Percentiles rank a stretch among this genome's conserved stretches.
Conservation (phyloP, 2,797 vertebrate genomes). For the Knipowitschia caucasica region DNA sequence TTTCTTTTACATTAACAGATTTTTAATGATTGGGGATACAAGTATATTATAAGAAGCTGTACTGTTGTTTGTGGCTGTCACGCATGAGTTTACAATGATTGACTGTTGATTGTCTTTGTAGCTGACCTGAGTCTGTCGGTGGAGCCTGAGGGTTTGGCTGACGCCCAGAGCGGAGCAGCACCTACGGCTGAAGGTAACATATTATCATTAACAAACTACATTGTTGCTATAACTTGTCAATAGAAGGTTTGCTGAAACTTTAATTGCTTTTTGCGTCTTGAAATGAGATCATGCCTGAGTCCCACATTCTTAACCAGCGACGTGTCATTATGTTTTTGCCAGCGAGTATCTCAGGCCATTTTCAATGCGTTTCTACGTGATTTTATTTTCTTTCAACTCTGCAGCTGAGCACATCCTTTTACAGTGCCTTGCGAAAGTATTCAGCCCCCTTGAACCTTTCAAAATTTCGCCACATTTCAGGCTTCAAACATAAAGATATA, state of each 20-base stretch:
- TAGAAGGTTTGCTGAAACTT: neutral
- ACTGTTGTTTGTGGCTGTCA: neutral
- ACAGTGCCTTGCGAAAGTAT: no score
- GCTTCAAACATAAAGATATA: no score
- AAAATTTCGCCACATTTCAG: no score
- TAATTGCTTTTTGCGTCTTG: neutral
- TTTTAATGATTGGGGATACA: neutral
- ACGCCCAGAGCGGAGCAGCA: conserved; percentile 64
- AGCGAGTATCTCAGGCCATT: neutral
- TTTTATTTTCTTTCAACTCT: neutral
- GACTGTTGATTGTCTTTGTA: conserved; percentile 25
- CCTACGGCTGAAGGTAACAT: conserved; percentile 63
- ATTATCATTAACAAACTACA: neutral
- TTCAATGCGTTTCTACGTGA: neutral
- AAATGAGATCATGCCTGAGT: neutral
- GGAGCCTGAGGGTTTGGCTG: conserved; percentile 51
- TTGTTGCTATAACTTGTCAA: neutral
- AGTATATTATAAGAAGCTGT: neutral
- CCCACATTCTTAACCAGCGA: neutral
- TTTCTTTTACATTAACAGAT: neutral
- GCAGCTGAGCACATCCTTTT: neutral
- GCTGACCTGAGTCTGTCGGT: conserved; percentile 39
- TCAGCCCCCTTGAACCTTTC: no score
- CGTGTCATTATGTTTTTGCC: neutral
- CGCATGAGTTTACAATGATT: neutral